Percentiles rank a stretch among this genome's conserved stretches.
Evolutionary conservation across 1,140 invertebrate genomes (phyloP).

Genomic region (Drosophila biarmipes): DNA sequence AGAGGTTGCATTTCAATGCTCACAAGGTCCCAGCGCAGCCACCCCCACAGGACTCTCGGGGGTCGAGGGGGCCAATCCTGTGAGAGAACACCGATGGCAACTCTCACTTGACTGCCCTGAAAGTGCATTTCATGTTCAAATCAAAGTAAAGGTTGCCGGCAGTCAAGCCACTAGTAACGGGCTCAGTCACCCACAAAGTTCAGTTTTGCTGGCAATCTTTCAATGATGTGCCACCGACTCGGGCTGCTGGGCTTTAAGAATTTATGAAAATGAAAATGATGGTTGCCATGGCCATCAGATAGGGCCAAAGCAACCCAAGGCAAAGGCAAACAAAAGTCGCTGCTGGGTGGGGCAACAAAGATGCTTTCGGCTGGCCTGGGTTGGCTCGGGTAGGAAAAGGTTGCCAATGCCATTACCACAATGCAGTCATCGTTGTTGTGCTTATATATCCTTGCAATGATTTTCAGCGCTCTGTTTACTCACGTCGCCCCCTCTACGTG

Average conservation of each 20-base stretch:
- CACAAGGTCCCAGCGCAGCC: neutral
- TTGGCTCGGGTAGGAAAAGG: conserved; percentile 21
- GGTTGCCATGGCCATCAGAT: conserved; percentile 52
- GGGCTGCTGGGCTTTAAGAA: conserved; percentile 38
- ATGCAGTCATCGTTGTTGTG: conserved; percentile 50
- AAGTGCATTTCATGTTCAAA: conserved; percentile 55
- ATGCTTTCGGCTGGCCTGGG: conserved; percentile 11
- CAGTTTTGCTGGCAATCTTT: conserved; percentile 39
- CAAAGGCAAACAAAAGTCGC: conserved; percentile 41
- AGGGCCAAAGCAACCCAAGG: conserved; percentile 11
- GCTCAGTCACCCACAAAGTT: conserved; percentile 24
- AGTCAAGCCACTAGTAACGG: conserved; percentile 8
- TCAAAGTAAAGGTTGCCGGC: conserved; percentile 51
- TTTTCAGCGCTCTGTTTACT: conserved; percentile 40
- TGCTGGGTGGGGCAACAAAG: conserved; percentile 16
- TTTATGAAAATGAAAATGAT: conserved; percentile 51
- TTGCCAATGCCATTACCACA: conserved; percentile 53
- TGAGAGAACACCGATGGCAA: conserved; percentile 45
- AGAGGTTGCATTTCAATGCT: conserved; percentile 38
- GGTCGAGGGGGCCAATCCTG: neutral
- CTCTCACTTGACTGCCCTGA: conserved; percentile 53
- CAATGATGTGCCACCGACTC: conserved; percentile 36
- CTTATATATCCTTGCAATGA: conserved; percentile 54
- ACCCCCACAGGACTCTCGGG: conserved; percentile 9
- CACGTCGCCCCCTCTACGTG: conserved; percentile 17